Conservation (phyloP, 2,888 invertebrate species). For the Theretra japonica region DNA sequence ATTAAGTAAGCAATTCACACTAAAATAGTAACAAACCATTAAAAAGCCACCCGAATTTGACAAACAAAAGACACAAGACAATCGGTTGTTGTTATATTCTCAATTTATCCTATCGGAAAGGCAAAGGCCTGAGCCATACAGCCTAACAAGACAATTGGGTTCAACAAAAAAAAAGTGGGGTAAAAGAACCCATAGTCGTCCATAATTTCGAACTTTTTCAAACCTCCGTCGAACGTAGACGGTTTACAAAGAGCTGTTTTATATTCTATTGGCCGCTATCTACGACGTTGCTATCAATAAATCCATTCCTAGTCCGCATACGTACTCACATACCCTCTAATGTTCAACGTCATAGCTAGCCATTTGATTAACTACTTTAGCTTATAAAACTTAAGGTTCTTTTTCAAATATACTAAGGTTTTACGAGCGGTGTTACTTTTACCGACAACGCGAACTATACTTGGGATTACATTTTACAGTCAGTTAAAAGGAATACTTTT, state of each 20-base stretch:
- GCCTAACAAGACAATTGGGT: constrained; percentile 35
- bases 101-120: too few relatives aligned
- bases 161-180: constrained; percentile 29
- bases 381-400: neutral
- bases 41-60: constrained; percentile 27
- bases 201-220: constrained; percentile 33
- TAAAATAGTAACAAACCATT: neutral
- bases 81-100: too few relatives aligned
- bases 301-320: constrained; percentile 60
- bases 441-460: neutral
- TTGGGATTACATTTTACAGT: constrained; percentile 1
- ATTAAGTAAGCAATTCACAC: neutral
- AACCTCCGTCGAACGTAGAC: constrained; percentile 35
- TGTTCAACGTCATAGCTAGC: constrained; percentile 44
- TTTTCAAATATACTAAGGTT: constrained; percentile 31
- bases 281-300: constrained; percentile 57
- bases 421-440: neutral
- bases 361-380: neutral
- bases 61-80: constrained; percentile 32
- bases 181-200: constrained; percentile 31
- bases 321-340: constrained; percentile 47
- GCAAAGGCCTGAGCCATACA: too few relatives aligned
- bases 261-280: constrained; percentile 52
- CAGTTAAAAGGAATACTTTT: neutral
- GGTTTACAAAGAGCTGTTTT: constrained; percentile 47